Percentiles rank a stretch among this genome's conserved stretches.
Evolutionary conservation across 2,888 invertebrate species (phyloP).

Genomic region (Sarcophaga subvicina): DNA sequence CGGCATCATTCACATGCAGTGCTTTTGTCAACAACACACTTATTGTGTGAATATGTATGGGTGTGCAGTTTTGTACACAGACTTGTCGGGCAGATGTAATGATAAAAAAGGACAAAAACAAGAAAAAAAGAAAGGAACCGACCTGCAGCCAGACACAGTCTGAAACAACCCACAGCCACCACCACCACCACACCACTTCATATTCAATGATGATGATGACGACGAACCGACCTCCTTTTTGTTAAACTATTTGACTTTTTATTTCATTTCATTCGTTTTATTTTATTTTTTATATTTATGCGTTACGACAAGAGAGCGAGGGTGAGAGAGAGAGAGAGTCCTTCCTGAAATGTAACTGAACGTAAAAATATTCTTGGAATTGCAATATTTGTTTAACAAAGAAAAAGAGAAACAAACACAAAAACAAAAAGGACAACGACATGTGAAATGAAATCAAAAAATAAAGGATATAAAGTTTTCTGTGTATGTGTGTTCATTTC

Average conservation of each 20-base stretch:
- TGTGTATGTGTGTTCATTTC: background rate
- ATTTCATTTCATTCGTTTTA: background rate
- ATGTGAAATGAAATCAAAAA: background rate
- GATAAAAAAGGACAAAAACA: background rate
- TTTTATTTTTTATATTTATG: background rate
- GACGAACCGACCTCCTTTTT: background rate
- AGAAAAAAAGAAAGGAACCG: background rate
- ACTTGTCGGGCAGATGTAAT: background rate
- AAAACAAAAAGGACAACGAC: background rate
- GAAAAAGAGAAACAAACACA: background rate
- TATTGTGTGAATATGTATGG: background rate
- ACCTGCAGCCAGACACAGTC: background rate
- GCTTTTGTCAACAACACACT: background rate
- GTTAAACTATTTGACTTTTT: background rate
- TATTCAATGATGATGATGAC: background rate
- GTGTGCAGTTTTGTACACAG: too few relatives aligned
- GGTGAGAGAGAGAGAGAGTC: too few relatives aligned
- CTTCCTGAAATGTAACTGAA: slow-evolving; percentile 2
- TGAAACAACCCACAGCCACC: background rate
- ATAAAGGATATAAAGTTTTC: background rate
- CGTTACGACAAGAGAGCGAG: too few relatives aligned
- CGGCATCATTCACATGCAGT: background rate
- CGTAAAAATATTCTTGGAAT: background rate
- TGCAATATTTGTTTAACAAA: slow-evolving; percentile 5
- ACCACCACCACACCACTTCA: background rate